These are phyloP conservation scores for Latrodectus geometricus DNA, from an alignment of 1,140 invertebrate species.

Conservation along the genomic window DNA sequence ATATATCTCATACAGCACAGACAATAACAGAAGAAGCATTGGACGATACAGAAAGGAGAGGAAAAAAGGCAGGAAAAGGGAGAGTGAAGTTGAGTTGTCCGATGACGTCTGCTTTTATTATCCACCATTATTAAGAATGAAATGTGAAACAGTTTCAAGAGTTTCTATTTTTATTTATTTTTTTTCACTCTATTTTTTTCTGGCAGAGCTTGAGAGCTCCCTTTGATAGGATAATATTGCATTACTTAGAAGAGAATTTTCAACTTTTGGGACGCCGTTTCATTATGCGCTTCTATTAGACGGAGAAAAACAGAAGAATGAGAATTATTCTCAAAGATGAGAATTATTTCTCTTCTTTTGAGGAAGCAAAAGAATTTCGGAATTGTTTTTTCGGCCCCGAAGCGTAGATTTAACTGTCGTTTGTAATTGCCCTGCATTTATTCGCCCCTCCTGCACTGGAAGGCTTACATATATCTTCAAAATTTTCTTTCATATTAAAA, in stretches of 20 bases:
- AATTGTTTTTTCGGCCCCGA: constrained; percentile 43
- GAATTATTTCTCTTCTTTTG: background rate
- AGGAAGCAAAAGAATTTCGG: constrained; percentile 30
- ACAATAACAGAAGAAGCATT: constrained; percentile 52
- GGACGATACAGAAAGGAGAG: constrained; percentile 34
- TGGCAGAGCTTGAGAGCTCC: constrained; percentile 6
- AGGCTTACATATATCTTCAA: no score
- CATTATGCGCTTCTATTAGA: constrained; percentile 57
- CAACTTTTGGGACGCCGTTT: constrained; percentile 41
- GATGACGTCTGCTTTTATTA: constrained; percentile 62
- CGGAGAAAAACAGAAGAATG: constrained; percentile 58
- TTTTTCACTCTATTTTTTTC: constrained; percentile 29
- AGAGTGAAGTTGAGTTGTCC: constrained; percentile 52
- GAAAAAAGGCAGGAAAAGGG: constrained; percentile 7
- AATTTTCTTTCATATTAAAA: no score
- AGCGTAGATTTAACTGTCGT: constrained; percentile 53
- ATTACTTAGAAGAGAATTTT: constrained; percentile 46
- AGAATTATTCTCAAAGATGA: constrained; percentile 31
- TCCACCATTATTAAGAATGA: constrained; percentile 51
- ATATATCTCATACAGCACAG: constrained; percentile 38
- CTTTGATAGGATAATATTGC: constrained; percentile 62
- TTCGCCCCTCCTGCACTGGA: background rate
- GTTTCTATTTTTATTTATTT: constrained; percentile 46
- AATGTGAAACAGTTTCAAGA: constrained; percentile 46
- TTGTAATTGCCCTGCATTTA: constrained; percentile 31